These are phyloP conservation scores for Diploptera punctata DNA, from an alignment of 2,888 invertebrate species.

Conservation along the genomic window DNA sequence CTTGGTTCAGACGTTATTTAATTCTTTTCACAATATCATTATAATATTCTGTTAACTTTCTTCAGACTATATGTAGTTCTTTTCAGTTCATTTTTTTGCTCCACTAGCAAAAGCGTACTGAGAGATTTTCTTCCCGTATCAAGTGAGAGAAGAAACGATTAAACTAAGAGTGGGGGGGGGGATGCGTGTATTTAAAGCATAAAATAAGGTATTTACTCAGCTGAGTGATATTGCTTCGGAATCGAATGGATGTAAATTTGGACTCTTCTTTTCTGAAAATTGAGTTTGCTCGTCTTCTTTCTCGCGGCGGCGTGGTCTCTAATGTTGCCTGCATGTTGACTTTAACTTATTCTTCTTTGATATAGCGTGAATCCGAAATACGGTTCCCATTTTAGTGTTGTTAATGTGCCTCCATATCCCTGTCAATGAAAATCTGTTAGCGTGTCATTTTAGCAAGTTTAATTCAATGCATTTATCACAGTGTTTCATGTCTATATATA, in stretches of 20 bases:
- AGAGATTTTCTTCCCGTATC: no score
- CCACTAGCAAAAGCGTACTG: no score
- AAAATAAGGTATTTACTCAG: constrained; percentile 31
- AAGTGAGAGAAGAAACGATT: no score
- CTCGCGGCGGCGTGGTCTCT: constrained; percentile 15
- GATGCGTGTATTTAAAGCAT: not conserved
- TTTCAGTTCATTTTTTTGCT: no score
- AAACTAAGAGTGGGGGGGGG: no score
- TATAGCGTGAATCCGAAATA: not conserved
- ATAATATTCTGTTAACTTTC: no score
- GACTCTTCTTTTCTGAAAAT: constrained; percentile 35
- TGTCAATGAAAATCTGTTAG: not conserved
- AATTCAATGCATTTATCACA: not conserved
- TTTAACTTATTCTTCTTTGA: not conserved
- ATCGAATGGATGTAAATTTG: constrained; percentile 31
- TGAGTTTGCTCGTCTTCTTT: constrained; percentile 30
- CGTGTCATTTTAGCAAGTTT: not conserved
- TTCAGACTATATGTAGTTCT: no score
- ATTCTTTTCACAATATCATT: no score
- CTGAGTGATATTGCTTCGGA: constrained; percentile 32
- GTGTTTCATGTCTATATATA: not conserved
- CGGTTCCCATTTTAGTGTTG: not conserved
- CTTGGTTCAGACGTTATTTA: no score
- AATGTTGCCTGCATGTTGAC: constrained; percentile 12
- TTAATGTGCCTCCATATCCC: not conserved